A percentile compares a stretch with the other conserved stretches of the same genome.
phyloP scores from a whole-genome alignment of 2,113 vertebrate genomes.

The Elanoides forficatus region DNA sequence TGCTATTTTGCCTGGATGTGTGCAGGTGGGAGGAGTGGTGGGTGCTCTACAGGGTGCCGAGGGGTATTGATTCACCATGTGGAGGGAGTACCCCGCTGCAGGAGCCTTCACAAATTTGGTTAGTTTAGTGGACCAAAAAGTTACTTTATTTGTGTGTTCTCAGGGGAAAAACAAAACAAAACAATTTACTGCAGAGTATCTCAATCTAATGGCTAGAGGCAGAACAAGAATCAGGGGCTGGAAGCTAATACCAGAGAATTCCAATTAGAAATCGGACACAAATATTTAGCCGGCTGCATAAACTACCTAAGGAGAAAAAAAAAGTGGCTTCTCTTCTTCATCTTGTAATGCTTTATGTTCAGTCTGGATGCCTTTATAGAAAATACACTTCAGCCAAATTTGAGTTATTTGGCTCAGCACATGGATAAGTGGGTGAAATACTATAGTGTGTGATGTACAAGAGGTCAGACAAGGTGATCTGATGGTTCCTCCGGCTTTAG shows the following conservation, averaged over 20 bases:
- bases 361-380: conserved; percentile 29
- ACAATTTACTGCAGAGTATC: background rate
- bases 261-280: background rate
- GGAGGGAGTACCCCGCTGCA: background rate
- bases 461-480: conserved; percentile 51
- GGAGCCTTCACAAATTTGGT: background rate
- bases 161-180: rapidly evolving
- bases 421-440: conserved; percentile 21
- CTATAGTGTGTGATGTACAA: conserved; percentile 9
- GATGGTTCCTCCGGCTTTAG: background rate
- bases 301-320: background rate
- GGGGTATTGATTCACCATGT: background rate
- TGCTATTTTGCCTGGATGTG: background rate
- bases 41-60: background rate
- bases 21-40: background rate
- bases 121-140: background rate
- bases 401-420: conserved; percentile 29
- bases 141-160: background rate
- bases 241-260: conserved; percentile 37
- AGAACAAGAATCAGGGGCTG: background rate
- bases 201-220: background rate
- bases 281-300: conserved; percentile 41
- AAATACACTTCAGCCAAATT: conserved; percentile 13
- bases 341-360: conserved; percentile 12
- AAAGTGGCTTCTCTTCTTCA: background rate